Evolutionary conservation across 1,140 invertebrate species (phyloP), one percentile per base, ranked within the genome.

Genomic region (Trichogramma pretiosum): DNA sequence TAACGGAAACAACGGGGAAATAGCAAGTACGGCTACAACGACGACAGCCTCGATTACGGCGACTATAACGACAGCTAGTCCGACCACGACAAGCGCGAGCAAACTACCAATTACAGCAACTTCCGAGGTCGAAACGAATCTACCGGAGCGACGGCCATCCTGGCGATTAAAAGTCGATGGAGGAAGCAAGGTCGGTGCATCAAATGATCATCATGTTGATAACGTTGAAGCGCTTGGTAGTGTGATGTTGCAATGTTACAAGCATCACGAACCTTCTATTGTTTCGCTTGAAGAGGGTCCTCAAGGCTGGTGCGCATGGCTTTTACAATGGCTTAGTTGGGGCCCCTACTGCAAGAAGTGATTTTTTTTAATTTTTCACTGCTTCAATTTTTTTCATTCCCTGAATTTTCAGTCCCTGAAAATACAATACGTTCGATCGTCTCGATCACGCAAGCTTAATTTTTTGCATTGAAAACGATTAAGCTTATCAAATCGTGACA

Each of bases 141-240:
- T 71, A 52, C 70, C 70, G 56, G 89, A 92, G 68, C 79, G 89
- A 51, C 79, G 89, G 62, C 89, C 89, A 2, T 92, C 89, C 54
- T 93, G 89, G 89, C 80, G 88, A 66, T 77, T 92, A 55, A 82
- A 84, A 65, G 83, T 91, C 65, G 87, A 91, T 77, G 85, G 85
- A 68, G 80, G 82, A 68, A 88, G 82, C 74, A 92, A 90, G 86
- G 85, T 88, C 74, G 67, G 77, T 74, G 58, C 52, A 55, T 63
- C 51, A 54, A 47, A 55, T 58, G 58, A 60, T 58, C 30, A 56
- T 54, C 56, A 62, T 57, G 57, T 60, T 56, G 55, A 54, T 56
- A 58, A 54, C 37, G 48, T 55, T n/a, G n/a, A 58, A 59, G 52
- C 53, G 48, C 56, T 48, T 54, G 46, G 38, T 56, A n/a, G n/a